A percentile compares a stretch with the other conserved stretches of the same genome.
These are phyloP conservation scores for Diplodus sargus DNA, from an alignment of 2,797 vertebrate species.

Conservation along the genomic window DNA sequence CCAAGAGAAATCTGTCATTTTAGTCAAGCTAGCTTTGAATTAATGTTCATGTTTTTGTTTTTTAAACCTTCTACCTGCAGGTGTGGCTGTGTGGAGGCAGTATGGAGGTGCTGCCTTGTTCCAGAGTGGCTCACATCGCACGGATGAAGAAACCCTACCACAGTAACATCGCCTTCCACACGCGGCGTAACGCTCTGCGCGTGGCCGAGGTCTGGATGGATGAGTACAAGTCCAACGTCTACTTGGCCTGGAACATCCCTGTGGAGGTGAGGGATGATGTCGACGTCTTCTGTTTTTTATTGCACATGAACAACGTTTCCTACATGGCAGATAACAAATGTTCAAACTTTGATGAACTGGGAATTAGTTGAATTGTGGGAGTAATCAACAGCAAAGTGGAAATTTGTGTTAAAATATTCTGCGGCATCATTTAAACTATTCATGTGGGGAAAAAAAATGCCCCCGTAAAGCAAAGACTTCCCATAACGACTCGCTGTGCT, in stretches of 20 bases:
- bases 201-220: conserved; percentile 99
- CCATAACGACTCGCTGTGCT: conserved; percentile 15
- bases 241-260: conserved; percentile 98
- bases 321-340: neutral
- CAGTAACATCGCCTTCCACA: conserved; percentile 95
- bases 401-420: neutral
- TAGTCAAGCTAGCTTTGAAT: neutral
- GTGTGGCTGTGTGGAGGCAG: conserved; percentile 98
- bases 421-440: neutral
- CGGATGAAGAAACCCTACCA: conserved; percentile 96
- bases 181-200: conserved; percentile 93
- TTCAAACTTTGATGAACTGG: neutral
- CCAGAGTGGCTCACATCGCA: conserved; percentile 96
- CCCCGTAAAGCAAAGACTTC: conserved; percentile 1
- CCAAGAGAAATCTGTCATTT: too few relatives aligned
- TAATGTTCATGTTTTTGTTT: neutral
- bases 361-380: neutral
- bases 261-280: conserved; percentile 87
- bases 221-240: conserved; percentile 94
- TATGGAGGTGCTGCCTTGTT: conserved; percentile 98
- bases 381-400: neutral
- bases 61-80: conserved; percentile 72
- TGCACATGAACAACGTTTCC: neutral
- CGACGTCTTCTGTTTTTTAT: neutral
- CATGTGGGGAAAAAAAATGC: neutral